Percentiles rank a stretch among this genome's conserved stretches.
phyloP scores from a whole-genome alignment of 2,888 invertebrate genomes.

The Eilema depressum region DNA sequence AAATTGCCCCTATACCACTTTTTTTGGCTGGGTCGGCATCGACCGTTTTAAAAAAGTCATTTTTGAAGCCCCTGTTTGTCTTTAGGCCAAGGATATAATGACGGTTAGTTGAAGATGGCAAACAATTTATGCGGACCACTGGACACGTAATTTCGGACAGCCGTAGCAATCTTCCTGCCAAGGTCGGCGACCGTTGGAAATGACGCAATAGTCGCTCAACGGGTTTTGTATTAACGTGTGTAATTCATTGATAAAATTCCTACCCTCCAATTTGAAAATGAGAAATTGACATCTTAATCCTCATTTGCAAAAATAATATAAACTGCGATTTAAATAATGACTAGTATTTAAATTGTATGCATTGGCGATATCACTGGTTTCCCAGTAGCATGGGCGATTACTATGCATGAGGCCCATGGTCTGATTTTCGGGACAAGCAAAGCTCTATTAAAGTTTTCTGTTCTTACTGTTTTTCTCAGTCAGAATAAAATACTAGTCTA shows the following conservation, averaged over 20 bases:
- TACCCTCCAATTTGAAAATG: slow-evolving; percentile 31
- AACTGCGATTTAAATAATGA: background rate
- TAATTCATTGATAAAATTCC: slow-evolving; percentile 74
- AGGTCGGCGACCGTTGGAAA: slow-evolving; percentile 72
- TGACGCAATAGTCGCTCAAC: slow-evolving; percentile 77
- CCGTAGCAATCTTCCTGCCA: slow-evolving; percentile 63
- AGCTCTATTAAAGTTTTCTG: background rate
- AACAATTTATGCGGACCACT: slow-evolving; percentile 31
- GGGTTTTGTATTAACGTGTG: slow-evolving; percentile 69
- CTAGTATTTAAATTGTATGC: background rate
- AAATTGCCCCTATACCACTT: background rate
- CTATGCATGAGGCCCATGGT: background rate
- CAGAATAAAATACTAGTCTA: no score
- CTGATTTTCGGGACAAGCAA: background rate
- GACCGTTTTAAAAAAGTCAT: background rate
- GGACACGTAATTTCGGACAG: slow-evolving; percentile 46
- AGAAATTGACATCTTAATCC: background rate
- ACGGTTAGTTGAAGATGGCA: slow-evolving; percentile 33
- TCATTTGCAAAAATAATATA: background rate
- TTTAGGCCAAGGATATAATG: slow-evolving; percentile 12
- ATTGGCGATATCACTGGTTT: no score
- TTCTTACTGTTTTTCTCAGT: background rate
- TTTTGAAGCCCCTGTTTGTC: slow-evolving; percentile 17
- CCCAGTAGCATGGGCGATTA: background rate
- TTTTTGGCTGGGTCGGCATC: background rate